Conservation (phyloP, 2,113 vertebrate genomes). For the Dasypus novemcinctus region DNA sequence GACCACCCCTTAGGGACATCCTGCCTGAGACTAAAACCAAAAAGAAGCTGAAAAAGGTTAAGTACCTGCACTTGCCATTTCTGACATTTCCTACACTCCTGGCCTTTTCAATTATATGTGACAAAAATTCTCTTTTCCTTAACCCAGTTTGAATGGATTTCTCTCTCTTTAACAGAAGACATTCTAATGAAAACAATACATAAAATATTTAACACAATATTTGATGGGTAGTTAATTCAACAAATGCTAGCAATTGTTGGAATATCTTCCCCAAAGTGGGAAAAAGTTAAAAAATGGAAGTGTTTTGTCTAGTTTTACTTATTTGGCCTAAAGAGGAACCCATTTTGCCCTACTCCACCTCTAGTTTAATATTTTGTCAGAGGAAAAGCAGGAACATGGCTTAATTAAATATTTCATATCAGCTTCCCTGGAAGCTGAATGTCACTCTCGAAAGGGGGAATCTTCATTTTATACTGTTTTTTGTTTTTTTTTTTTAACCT, state of each 20-base stretch:
- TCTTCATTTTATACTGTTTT: neutral
- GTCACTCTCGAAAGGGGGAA: neutral
- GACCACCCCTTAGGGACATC: neutral
- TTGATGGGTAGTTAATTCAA: neutral
- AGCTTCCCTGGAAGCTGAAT: neutral
- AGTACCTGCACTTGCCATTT: neutral
- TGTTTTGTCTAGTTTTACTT: neutral
- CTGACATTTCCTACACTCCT: neutral
- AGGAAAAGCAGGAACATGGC: neutral
- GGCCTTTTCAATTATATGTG: neutral
- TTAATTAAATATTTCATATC: neutral
- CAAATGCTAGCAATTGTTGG: neutral
- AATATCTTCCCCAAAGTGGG: neutral
- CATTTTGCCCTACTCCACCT: neutral
- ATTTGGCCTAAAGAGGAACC: neutral
- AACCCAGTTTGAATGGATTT: neutral
- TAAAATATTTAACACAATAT: neutral
- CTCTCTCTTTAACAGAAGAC: neutral
- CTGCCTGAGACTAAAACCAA: neutral
- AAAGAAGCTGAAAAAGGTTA: neutral
- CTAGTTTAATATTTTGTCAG: neutral
- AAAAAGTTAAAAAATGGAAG: neutral
- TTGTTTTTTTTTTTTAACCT: too few species aligned
- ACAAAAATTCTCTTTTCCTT: neutral
- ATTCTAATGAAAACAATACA: neutral